Percentiles rank a stretch among this genome's conserved stretches.
phyloP scores from a whole-genome alignment of 2,113 vertebrate genomes.

The Camarhynchus parvulus region DNA sequence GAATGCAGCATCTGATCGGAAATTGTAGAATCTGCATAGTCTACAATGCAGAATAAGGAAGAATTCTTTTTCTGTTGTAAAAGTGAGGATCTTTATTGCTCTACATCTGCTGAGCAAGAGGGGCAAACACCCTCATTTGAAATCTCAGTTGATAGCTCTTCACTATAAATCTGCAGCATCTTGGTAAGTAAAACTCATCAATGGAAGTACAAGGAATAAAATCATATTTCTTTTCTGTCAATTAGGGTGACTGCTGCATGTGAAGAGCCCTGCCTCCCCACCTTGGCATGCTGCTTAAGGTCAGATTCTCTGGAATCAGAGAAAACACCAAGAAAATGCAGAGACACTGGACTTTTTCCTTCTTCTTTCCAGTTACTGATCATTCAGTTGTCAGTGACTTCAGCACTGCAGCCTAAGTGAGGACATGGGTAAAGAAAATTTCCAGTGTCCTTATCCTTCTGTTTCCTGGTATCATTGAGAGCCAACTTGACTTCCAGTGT shows the following conservation, averaged over 20 bases:
- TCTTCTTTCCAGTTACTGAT: background rate
- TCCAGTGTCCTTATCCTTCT: background rate
- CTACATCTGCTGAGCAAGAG: background rate
- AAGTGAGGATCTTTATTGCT: background rate
- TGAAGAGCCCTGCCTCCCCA: background rate
- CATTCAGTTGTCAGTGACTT: background rate
- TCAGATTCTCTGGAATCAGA: conserved; percentile 1
- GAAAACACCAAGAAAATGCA: background rate
- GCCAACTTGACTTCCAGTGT: background rate
- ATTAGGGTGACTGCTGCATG: background rate
- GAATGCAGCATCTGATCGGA: background rate
- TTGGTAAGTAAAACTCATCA: background rate
- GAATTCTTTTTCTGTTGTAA: background rate
- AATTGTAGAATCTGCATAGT: too few species aligned
- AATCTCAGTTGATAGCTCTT: background rate
- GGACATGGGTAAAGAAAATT: background rate
- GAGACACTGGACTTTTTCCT: background rate
- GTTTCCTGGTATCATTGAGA: background rate
- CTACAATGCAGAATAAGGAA: background rate
- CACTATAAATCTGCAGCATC: background rate
- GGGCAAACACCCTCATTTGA: background rate
- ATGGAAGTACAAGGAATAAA: background rate
- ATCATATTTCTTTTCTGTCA: conserved; percentile 32
- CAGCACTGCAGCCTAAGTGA: background rate
- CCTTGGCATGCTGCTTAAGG: background rate